A percentile compares a stretch with the other conserved stretches of the same genome.
These are phyloP conservation scores for Motacilla tschutschensis DNA, from an alignment of 2,113 vertebrate species.

Conservation along the genomic window DNA sequence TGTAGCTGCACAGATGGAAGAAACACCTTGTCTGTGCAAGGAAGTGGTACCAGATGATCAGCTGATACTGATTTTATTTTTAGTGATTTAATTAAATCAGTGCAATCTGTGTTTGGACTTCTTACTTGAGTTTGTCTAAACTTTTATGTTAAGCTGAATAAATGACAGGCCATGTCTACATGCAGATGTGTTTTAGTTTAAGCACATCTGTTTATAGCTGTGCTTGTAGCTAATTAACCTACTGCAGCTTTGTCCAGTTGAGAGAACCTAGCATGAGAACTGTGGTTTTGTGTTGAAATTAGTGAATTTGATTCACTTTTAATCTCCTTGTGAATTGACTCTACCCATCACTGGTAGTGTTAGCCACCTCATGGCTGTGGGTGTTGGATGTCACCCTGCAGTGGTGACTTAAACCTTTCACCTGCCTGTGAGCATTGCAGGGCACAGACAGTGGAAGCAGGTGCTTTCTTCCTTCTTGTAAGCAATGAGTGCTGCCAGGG, in stretches of 20 bases:
- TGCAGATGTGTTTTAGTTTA: not conserved
- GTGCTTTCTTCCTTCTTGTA: not conserved
- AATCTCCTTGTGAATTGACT: not conserved
- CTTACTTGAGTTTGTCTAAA: not conserved
- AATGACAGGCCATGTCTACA: not conserved
- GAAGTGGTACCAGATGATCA: not conserved
- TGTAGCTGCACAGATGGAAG: not conserved
- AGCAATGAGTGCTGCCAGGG: not conserved
- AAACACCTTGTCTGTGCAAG: not conserved
- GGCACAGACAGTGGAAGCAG: not conserved
- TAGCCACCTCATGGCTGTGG: not conserved
- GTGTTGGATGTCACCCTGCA: not conserved
- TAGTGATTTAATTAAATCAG: not conserved
- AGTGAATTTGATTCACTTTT: not conserved
- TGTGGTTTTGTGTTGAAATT: not conserved
- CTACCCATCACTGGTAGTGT: not conserved
- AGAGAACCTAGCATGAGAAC: not conserved
- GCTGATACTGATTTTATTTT: slow-evolving; percentile 7
- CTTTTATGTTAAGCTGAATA: not conserved
- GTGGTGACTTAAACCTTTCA: not conserved
- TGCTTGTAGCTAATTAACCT: not conserved
- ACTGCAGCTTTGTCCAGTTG: not conserved
- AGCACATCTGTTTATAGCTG: not conserved
- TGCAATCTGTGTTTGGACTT: not conserved
- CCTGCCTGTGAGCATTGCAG: not conserved